Conservation (phyloP, 2,113 vertebrate species). For the Daphoenositta chrysoptera region DNA sequence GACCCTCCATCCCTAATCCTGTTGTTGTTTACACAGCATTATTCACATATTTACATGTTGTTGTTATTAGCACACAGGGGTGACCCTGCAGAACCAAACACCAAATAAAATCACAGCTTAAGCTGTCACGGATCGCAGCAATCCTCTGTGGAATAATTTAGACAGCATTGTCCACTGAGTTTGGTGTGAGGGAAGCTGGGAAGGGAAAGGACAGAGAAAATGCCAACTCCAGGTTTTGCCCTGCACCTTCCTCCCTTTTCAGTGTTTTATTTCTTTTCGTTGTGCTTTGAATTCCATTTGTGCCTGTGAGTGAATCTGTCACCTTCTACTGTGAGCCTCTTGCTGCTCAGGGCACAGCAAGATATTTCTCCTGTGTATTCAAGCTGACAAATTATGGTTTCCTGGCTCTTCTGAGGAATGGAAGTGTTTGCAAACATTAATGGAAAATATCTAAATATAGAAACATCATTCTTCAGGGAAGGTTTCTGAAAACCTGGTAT, state of each 20-base stretch:
- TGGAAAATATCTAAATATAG: background rate
- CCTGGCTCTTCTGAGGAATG: background rate
- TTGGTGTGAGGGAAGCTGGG: background rate
- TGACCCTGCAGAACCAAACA: background rate
- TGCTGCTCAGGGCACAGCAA: background rate
- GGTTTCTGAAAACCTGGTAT: background rate
- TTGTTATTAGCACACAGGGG: background rate
- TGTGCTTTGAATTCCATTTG: background rate
- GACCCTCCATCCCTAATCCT: background rate
- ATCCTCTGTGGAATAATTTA: background rate
- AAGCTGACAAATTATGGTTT: background rate
- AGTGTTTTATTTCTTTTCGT: background rate
- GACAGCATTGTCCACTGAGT: background rate
- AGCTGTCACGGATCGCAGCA: rapidly evolving
- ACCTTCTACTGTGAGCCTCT: background rate
- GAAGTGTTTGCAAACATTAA: background rate
- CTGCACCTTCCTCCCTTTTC: background rate
- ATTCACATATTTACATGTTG: background rate
- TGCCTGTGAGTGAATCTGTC: background rate
- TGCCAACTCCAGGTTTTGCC: background rate
- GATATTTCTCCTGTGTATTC: background rate
- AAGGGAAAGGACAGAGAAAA: background rate
- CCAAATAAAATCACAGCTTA: background rate
- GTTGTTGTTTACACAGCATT: background rate
- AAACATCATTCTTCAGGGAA: background rate